These are phyloP conservation scores for Drosophila pruinosa DNA, from an alignment of 1,140 invertebrate genomes.

Conservation along the genomic window DNA sequence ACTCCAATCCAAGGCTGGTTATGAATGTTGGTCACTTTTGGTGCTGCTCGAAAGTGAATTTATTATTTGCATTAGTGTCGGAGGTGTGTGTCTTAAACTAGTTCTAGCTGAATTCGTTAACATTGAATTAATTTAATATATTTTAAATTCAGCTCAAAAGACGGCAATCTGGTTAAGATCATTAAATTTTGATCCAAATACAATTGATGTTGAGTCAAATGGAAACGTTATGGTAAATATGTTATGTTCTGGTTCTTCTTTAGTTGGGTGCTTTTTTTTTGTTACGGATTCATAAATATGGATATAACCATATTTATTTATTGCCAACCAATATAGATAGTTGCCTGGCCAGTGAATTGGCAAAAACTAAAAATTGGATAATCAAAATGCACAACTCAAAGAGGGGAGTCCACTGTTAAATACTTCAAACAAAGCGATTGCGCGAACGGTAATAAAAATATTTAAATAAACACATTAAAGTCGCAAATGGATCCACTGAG, in stretches of 20 bases:
- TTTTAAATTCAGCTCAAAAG: conserved; percentile 13
- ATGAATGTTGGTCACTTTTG: conserved; percentile 11
- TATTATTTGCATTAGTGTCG: conserved; percentile 59
- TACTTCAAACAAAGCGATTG: conserved; percentile 1
- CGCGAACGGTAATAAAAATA: conserved; percentile 16
- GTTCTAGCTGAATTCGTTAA: conserved; percentile 56
- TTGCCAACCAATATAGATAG: not conserved
- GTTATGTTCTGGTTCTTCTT: not conserved
- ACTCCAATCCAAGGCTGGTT: conserved; percentile 8
- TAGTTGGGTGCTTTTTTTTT: not conserved
- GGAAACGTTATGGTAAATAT: not conserved
- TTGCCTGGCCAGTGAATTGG: conserved; percentile 4
- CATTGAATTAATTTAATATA: conserved; percentile 10
- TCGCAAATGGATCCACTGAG: not conserved
- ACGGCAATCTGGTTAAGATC: not conserved
- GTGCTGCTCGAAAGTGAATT: conserved; percentile 53
- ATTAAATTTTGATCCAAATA: conserved; percentile 3
- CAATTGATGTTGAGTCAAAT: conserved; percentile 10
- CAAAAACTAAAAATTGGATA: conserved; percentile 2
- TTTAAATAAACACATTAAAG: conserved; percentile 31
- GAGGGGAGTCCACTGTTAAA: conserved; percentile 14
- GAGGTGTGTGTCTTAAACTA: conserved; percentile 61
- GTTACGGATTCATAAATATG: not conserved
- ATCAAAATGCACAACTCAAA: not conserved
- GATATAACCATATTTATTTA: conserved; percentile 20